Percentiles rank a stretch among this genome's conserved stretches.
These are phyloP conservation scores for Berghia stephanieae DNA, from an alignment of 1,140 invertebrate genomes.

Conservation along the genomic window DNA sequence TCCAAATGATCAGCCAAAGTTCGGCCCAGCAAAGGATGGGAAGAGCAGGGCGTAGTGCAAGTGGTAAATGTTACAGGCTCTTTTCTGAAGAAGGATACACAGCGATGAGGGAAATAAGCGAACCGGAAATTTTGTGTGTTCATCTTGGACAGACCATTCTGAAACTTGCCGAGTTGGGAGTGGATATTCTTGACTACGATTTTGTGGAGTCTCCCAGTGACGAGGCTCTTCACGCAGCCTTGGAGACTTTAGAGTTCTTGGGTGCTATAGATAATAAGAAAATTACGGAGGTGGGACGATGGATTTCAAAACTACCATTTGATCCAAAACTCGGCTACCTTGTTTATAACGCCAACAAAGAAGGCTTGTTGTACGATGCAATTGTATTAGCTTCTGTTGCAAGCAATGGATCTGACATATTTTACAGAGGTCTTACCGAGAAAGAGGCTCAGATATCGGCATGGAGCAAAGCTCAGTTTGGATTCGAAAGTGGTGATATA, in stretches of 20 bases:
- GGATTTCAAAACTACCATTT: conserved; percentile 54
- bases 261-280: conserved; percentile 47
- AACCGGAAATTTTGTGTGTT: conserved; percentile 55
- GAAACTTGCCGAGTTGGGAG: conserved; percentile 47
- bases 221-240: conserved; percentile 41
- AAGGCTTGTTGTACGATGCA: conserved; percentile 72
- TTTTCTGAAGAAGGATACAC: conserved; percentile 46
- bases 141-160: conserved; percentile 53
- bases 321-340: conserved; percentile 49
- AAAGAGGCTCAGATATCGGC: too few species aligned
- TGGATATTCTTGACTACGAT: conserved; percentile 51
- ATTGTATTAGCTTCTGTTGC: conserved; percentile 46
- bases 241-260: conserved; percentile 42
- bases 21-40: conserved; percentile 61
- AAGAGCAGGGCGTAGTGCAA: conserved; percentile 52
- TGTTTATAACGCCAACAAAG: conserved; percentile 41
- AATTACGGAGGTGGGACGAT: conserved; percentile 52
- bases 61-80: conserved; percentile 55
- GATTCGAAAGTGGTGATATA: too few species aligned
- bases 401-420: conserved; percentile 39
- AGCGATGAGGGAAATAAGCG: conserved; percentile 38
- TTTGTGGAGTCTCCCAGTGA: conserved; percentile 50
- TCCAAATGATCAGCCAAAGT: conserved; percentile 47
- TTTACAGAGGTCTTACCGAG: conserved; percentile 58
- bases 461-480: too few species aligned